These are phyloP conservation scores for Vireo griseus DNA, from an alignment of 2,797 vertebrate species.

Conservation along the genomic window DNA sequence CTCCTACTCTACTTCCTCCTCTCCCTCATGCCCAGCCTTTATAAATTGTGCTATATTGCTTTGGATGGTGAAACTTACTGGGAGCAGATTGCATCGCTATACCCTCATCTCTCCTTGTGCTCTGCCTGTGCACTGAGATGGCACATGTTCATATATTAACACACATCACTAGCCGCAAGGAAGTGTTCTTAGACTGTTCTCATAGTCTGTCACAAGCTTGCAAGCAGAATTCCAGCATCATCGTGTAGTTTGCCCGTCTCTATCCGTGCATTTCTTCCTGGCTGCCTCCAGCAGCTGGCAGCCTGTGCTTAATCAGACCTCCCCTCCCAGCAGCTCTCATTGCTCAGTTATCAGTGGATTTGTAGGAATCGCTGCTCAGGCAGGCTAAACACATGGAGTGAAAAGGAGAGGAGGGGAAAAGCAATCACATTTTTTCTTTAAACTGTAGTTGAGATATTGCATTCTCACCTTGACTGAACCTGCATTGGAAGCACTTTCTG, in stretches of 20 bases:
- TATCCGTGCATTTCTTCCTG: background rate
- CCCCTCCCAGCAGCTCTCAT: constrained; percentile 31
- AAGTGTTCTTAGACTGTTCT: background rate
- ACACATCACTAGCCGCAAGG: background rate
- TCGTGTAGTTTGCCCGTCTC: background rate
- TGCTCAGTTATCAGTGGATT: background rate
- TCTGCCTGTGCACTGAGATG: background rate
- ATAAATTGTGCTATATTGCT: background rate
- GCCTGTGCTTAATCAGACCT: background rate
- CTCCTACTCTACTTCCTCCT: background rate
- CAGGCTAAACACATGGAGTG: background rate
- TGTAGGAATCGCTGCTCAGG: background rate
- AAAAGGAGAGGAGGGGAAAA: background rate
- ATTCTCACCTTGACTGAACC: constrained; percentile 85
- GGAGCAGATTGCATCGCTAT: background rate
- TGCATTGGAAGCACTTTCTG: constrained; percentile 87
- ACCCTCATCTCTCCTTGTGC: background rate
- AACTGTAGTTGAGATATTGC: constrained; percentile 12
- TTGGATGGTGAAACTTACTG: background rate
- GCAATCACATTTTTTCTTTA: background rate
- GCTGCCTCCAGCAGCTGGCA: background rate
- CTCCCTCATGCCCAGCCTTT: background rate
- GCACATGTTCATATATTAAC: background rate
- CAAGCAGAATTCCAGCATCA: background rate
- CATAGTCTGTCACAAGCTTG: background rate